Base-by-base conservation (phyloP, 2,113 vertebrate genomes). In the Parus major region DNA sequence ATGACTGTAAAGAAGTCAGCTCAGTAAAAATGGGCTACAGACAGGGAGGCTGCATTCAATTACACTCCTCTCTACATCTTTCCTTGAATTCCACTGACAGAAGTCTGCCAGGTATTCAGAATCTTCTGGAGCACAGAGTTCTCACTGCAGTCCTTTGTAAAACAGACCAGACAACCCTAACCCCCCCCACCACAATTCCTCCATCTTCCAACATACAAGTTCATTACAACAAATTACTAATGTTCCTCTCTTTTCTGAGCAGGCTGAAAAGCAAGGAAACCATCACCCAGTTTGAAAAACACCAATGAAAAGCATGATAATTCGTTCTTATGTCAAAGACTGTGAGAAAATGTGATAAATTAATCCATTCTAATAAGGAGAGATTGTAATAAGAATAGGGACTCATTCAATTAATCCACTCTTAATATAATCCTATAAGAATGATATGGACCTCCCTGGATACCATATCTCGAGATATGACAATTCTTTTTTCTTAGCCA, bases 351-450 rank as follows among this genome's bases (percentile, higher is more conserved):
- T 57, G 57, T 95, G 81, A 97, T 96, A 93, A 97, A 97, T 97
- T 96, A 97, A 97, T 97, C 89, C 82, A 86, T 79, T 84, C 78
- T 96, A 97, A 97, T 96, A 94, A 97, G 93, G 68, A 97, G 86
- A 93, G 72, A 96, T 93, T 91, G 71, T 78, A 96, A 97, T 69
- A 91, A 96, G 89, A 96, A 97, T 87, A 86, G 95, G 96, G 84
- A 96, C 65, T 64, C 82, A 83, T 93, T 81, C 55, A 57, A 86
- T 92, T 97, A 96, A 97, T 97, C 94, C 66, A 97, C 86, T 96
- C 72, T 97, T 97, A 96, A 95, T 97, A 96, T 92, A 97, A 98
- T 97, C 90, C 80, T 96, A 39, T 95, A 97, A 96, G 81, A 97
- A 97, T 89, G 72, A 91, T 89, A 87, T 68, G 70, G 94, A 95